A percentile compares a stretch with the other conserved stretches of the same genome.
phyloP scores from a whole-genome alignment of 2,797 vertebrate species.

The Prionace glauca region DNA sequence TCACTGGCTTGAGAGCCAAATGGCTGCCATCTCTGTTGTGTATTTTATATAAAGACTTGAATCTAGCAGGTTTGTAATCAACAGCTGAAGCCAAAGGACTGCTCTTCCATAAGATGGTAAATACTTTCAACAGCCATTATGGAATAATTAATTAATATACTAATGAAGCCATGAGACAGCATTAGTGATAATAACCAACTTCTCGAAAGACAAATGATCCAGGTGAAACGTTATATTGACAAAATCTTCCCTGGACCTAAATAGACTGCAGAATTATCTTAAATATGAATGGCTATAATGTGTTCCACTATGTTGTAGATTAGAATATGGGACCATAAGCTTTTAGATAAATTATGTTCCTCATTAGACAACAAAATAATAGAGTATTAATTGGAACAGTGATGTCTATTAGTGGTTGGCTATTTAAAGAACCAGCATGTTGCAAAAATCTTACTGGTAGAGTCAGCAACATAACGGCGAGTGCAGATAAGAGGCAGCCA shows the following conservation, averaged over 20 bases:
- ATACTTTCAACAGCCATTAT: not conserved
- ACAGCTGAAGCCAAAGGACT: not conserved
- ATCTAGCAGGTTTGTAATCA: not conserved
- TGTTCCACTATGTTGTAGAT: not conserved
- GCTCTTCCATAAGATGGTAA: not conserved
- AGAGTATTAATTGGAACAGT: not conserved
- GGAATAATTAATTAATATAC: not conserved
- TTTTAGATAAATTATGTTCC: not conserved
- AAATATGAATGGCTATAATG: not conserved
- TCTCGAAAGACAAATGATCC: not conserved
- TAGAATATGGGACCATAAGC: not conserved
- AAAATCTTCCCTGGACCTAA: not conserved
- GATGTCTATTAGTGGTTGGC: not conserved
- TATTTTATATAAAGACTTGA: not conserved
- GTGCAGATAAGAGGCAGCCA: not conserved
- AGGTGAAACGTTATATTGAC: not conserved
- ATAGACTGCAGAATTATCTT: not conserved
- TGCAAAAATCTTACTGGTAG: not conserved
- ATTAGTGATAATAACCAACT: not conserved
- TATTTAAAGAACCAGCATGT: not conserved
- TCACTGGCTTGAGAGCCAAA: not conserved
- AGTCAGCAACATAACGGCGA: no score
- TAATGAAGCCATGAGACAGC: not conserved
- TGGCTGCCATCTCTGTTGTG: not conserved
- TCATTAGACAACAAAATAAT: not conserved